phyloP scores from a whole-genome alignment of 2,797 vertebrate species.

The Hypotaenidia okinawae region DNA sequence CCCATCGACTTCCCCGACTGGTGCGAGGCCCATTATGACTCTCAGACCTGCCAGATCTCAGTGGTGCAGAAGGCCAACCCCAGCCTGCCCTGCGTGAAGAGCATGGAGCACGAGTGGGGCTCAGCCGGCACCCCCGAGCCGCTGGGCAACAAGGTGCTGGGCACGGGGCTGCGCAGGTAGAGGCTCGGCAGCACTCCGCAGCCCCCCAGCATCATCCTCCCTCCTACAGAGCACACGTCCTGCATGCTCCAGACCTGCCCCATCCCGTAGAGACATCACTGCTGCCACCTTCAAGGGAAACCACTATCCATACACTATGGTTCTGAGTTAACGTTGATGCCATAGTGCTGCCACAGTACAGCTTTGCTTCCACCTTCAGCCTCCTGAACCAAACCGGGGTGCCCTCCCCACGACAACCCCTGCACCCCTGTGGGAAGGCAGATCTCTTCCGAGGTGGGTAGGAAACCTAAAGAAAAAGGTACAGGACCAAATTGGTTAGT shows the following conservation, averaged over 20 bases:
- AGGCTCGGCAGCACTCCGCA: fast-evolving
- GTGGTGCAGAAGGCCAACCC: conserved; percentile 89
- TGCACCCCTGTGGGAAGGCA: fast-evolving
- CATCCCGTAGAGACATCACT: background rate
- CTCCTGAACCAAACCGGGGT: background rate
- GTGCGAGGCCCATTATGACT: conserved; percentile 87
- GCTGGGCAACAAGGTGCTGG: background rate
- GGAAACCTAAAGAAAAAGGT: background rate
- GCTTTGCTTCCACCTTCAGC: conserved; percentile 43
- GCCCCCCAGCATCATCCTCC: fast-evolving
- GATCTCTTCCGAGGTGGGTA: background rate
- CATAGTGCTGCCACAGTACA: background rate
- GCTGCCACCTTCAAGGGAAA: conserved; percentile 17
- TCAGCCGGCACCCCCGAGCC: conserved; percentile 69
- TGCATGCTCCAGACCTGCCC: conserved; percentile 36
- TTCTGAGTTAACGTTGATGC: background rate
- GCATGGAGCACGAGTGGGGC: conserved; percentile 83
- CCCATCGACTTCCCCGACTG: conserved; percentile 91
- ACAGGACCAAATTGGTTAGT: background rate
- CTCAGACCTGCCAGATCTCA: conserved; percentile 86
- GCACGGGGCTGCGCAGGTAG: background rate
- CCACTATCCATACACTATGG: conserved; percentile 42
- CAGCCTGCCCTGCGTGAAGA: conserved; percentile 84
- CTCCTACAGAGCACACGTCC: background rate
- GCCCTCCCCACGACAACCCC: fast-evolving